phyloP scores from a whole-genome alignment of 1,140 invertebrate species.

The Bemisia tabaci region DNA sequence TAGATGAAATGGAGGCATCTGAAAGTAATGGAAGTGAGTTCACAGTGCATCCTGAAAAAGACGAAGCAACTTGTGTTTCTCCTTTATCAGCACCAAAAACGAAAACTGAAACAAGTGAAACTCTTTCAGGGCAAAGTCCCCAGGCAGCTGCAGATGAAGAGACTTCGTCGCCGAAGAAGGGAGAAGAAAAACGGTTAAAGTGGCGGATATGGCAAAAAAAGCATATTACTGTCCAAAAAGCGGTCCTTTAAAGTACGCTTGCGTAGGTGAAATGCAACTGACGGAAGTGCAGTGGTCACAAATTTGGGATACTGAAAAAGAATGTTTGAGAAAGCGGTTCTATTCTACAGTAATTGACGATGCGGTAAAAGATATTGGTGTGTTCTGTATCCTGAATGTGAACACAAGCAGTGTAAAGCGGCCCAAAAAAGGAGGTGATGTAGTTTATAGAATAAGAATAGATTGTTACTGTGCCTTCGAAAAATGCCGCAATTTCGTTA shows the following conservation, averaged over 20 bases:
- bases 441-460: not conserved
- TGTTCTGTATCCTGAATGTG: not conserved
- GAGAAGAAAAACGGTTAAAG: not conserved
- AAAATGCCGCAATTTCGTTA: not conserved
- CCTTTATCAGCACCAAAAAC: too few relatives aligned
- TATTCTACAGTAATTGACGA: not conserved
- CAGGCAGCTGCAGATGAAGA: not conserved
- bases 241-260: not conserved
- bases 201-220: not conserved
- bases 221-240: not conserved
- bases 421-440: not conserved
- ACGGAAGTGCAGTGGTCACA: not conserved
- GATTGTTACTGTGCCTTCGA: not conserved
- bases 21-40: not conserved
- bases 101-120: not conserved
- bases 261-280: not conserved
- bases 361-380: not conserved
- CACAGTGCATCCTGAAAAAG: not conserved
- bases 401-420: not conserved
- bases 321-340: not conserved
- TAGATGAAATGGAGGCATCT: too few relatives aligned
- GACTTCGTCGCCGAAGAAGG: not conserved
- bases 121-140: not conserved
- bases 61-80: not conserved
- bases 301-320: not conserved